A percentile compares a stretch with the other conserved stretches of the same genome.
These are phyloP conservation scores for Piezodorus guildinii DNA, from an alignment of 1,140 invertebrate species.

Conservation along the genomic window DNA sequence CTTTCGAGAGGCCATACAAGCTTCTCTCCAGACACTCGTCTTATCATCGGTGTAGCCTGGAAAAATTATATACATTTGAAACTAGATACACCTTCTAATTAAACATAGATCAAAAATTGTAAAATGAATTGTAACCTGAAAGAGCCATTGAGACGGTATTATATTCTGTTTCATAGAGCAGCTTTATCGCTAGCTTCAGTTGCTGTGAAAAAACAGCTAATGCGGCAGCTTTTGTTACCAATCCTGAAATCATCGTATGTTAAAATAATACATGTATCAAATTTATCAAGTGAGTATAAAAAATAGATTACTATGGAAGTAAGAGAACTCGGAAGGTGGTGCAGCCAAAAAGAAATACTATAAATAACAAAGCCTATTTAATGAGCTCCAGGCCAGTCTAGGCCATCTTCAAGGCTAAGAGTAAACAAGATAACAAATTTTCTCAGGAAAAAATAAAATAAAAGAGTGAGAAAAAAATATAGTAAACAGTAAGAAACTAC, in stretches of 20 bases:
- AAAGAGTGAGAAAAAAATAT: too few species aligned
- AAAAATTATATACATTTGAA: background rate
- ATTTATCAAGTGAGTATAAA: too few species aligned
- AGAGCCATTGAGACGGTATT: slow-evolving; percentile 80
- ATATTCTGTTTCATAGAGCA: slow-evolving; percentile 51
- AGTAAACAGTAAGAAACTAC: too few species aligned
- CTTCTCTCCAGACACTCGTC: slow-evolving; percentile 69
- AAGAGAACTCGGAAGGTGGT: too few species aligned
- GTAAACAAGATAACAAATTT: too few species aligned
- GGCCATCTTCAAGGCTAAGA: too few species aligned
- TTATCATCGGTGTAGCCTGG: slow-evolving; percentile 70
- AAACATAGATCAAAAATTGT: background rate
- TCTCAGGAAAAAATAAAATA: too few species aligned
- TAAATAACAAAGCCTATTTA: too few species aligned
- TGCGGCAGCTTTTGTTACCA: slow-evolving; percentile 72
- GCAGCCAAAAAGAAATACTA: too few species aligned
- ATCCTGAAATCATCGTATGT: slow-evolving; percentile 28
- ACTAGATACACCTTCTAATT: background rate
- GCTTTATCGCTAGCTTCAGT: slow-evolving; percentile 69
- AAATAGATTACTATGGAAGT: too few species aligned
- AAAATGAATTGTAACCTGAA: slow-evolving; percentile 36
- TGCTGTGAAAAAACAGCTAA: slow-evolving; percentile 83
- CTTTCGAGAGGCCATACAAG: slow-evolving; percentile 53
- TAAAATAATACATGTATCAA: background rate
- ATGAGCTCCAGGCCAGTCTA: too few species aligned